Base-by-base conservation (phyloP, 2,113 vertebrate genomes). In the Orcinus orca region DNA sequence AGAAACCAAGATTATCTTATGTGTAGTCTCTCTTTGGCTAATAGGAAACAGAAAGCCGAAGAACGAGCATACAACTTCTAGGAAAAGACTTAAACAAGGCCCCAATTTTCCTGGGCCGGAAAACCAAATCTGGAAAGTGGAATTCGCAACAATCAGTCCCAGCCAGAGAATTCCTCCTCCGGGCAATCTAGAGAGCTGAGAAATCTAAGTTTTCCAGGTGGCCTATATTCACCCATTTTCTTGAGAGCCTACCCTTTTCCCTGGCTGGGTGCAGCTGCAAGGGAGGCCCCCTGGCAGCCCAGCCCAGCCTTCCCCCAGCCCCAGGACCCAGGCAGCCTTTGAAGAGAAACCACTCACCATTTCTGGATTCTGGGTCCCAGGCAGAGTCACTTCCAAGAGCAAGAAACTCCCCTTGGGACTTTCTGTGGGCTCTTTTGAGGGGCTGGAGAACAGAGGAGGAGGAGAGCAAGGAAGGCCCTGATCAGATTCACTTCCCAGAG, bases 21-120 rank as follows among this genome's bases (percentile, higher is more conserved):
- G 71, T 73, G 70, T 90, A 97, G 97, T 95, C 95, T 95, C 89
- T 90, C n/a, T 70, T 82, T 41, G 76, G 65, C 90, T 98, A 98
- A 98, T 98, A 95, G 92, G 77, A 98, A 98, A 97, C 97, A 98
- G 97, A 98, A 97, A 97, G 93, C 83, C 36, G 6, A 95, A 86
- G 96, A 96, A 97, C n/a, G 83, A 95, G 38, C 50, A 38, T 73
- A 53, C 15, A 55, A 18, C 82, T 95, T 95, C 94, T 85, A 97
- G 95, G 93, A 97, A 97, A 96, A 92, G 73, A 80, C 89, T 93
- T 74, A 92, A 97, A 93, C 70, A 77, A 95, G 80, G 73, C 50
- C 94, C 68, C 62, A 74, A n/a, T 96, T 97, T 94, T 93, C 91
- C 91, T 77, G 80, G 73, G 74, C 91, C 84, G 60, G 74, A 95